Conservation (phyloP, 2,888 invertebrate genomes). For the Caenorhabditis sinica region DNA sequence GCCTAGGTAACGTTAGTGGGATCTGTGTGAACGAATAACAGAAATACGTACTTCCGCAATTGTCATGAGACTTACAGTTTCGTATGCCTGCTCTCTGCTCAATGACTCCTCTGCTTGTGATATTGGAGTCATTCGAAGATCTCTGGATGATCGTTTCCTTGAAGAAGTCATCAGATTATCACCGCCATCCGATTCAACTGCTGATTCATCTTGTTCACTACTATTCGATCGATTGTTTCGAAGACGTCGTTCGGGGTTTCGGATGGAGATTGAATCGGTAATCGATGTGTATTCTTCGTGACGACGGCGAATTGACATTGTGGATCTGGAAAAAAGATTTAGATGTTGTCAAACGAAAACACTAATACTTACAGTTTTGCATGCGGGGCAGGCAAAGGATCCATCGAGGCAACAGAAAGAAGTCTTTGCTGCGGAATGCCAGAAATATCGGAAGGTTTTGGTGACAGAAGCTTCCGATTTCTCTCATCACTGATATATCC, state of each 20-base stretch:
- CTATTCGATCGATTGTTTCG: conserved; percentile 67
- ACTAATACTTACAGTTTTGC: conserved; percentile 42
- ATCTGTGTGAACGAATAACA: no score
- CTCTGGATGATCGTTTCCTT: conserved; percentile 51
- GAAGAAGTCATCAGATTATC: conserved; percentile 35
- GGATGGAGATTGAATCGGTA: conserved; percentile 80
- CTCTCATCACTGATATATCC: conserved; percentile 55
- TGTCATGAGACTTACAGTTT: conserved; percentile 29
- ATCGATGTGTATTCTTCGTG: conserved; percentile 83
- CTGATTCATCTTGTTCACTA: conserved; percentile 58
- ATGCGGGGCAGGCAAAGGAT: conserved; percentile 51
- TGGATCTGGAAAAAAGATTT: conserved; percentile 35
- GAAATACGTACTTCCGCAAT: no score
- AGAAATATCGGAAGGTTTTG: conserved; percentile 55
- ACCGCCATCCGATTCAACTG: conserved; percentile 45
- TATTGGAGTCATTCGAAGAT: conserved; percentile 36
- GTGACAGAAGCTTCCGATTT: conserved; percentile 48
- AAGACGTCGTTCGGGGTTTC: conserved; percentile 59
- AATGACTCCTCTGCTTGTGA: conserved; percentile 38
- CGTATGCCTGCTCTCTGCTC: conserved; percentile 28
- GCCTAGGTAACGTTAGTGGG: no score
- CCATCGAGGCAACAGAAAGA: conserved; percentile 63
- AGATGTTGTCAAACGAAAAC: conserved; percentile 9
- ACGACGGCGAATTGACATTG: conserved; percentile 69
- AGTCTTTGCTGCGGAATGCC: conserved; percentile 51